A percentile compares a stretch with the other conserved stretches of the same genome.
These are phyloP conservation scores for Tokudaia tokunoshimensis DNA, from an alignment of 2,797 vertebrate genomes.

Conservation along the genomic window DNA sequence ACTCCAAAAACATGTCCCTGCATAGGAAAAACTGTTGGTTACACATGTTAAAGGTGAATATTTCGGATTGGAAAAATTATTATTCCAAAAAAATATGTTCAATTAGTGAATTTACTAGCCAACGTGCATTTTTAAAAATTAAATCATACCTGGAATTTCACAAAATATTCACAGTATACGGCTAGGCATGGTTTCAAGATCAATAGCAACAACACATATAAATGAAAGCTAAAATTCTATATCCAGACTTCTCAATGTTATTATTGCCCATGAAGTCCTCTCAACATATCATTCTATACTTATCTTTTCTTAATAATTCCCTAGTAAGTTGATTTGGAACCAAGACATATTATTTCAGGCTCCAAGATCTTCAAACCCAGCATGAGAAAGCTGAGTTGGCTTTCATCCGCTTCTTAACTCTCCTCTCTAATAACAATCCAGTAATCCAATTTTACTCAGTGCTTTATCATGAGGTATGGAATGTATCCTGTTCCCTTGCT, in stretches of 20 bases:
- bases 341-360: slow-evolving; percentile 68
- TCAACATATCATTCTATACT: slow-evolving; percentile 34
- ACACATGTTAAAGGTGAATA: neutral
- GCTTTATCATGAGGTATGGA: neutral
- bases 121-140: slow-evolving; percentile 10
- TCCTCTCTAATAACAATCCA: slow-evolving; percentile 60
- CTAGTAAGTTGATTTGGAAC: slow-evolving; percentile 76
- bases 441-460: slow-evolving; percentile 71
- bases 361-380: slow-evolving; percentile 65
- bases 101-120: slow-evolving; percentile 44
- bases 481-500: slow-evolving; percentile 63
- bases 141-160: slow-evolving; percentile 27
- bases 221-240: slow-evolving; percentile 45
- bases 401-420: slow-evolving; percentile 70
- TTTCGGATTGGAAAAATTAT: slow-evolving; percentile 43
- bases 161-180: neutral
- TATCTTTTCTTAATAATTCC: slow-evolving; percentile 50
- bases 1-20: neutral
- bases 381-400: slow-evolving; percentile 70
- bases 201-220: neutral
- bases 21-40: neutral
- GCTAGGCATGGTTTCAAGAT: slow-evolving; percentile 42
- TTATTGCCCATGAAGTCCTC: slow-evolving; percentile 40
- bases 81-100: slow-evolving; percentile 25
- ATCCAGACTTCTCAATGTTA: slow-evolving; percentile 50